A percentile compares a stretch with the other conserved stretches of the same genome.
Evolutionary conservation across 53 echinoderm and acorn worm genomes (phyloP).

Genomic region (Holothuria leucospilota): DNA sequence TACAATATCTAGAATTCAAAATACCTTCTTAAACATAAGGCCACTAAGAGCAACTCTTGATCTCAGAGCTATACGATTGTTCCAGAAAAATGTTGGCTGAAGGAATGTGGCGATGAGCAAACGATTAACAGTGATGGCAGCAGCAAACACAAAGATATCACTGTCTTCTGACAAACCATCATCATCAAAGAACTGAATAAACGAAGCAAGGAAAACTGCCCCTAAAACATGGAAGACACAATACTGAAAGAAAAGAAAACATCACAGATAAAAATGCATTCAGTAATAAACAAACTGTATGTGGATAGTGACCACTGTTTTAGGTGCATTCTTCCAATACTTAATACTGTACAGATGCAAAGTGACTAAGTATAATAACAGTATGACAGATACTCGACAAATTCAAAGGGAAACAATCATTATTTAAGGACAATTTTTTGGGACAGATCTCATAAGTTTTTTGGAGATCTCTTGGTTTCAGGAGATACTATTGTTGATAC

Average conservation of each 20-base stretch:
- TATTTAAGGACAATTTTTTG: no score
- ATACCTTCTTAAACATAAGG: slow-evolving; percentile 77
- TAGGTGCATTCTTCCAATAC: no score
- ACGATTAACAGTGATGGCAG: slow-evolving; percentile 39
- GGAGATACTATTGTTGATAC: no score
- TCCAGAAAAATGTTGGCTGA: slow-evolving; percentile 70
- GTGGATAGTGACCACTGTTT: no score
- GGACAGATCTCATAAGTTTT: no score
- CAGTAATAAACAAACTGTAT: no score
- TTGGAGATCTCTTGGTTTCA: no score
- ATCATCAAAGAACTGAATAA: slow-evolving; percentile 67
- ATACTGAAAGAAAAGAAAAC: slow-evolving; percentile 23
- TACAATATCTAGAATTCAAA: not conserved
- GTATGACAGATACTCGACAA: no score
- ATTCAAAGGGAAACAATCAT: no score
- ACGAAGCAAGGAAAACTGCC: slow-evolving; percentile 64
- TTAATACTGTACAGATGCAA: no score
- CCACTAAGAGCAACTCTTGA: slow-evolving; percentile 62
- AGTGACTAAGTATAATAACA: no score
- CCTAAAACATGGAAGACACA: slow-evolving; percentile 52
- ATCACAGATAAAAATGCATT: no score
- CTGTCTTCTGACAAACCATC: slow-evolving; percentile 31
- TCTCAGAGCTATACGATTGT: slow-evolving; percentile 60
- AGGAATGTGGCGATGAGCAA: slow-evolving; percentile 25
- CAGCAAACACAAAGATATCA: slow-evolving; percentile 72